A percentile compares a stretch with the other conserved stretches of the same genome.
Evolutionary conservation across 2,113 vertebrate genomes (phyloP).

Genomic region (Marcusenius ussheri): DNA sequence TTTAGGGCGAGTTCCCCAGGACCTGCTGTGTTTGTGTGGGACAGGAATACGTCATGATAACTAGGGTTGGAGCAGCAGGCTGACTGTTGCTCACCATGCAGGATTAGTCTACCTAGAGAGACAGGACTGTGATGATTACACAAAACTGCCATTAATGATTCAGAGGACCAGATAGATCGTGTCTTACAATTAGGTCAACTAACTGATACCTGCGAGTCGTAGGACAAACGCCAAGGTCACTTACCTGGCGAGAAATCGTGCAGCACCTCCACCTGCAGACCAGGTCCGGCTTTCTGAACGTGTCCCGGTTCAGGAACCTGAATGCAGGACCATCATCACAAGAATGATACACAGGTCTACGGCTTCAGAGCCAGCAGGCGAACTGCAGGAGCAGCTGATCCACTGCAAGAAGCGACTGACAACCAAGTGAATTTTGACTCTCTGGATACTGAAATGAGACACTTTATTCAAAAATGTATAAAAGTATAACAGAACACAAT

Average conservation of each 20-base stretch:
- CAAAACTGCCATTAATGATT: not conserved
- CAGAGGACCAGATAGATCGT: not conserved
- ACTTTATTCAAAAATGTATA: not conserved
- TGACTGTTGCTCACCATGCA: not conserved
- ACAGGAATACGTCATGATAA: not conserved
- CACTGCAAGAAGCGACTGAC: not conserved
- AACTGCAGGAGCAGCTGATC: not conserved
- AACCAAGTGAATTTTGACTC: not conserved
- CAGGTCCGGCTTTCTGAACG: constrained; percentile 35
- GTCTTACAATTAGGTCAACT: not conserved
- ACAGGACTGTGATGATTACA: not conserved
- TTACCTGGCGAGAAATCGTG: constrained; percentile 69
- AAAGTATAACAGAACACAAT: not conserved
- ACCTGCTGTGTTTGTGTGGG: constrained; percentile 49
- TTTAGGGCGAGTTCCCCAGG: constrained; percentile 61
- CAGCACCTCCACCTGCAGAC: constrained; percentile 60
- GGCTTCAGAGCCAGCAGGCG: not conserved
- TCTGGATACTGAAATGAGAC: not conserved
- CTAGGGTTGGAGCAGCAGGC: not conserved
- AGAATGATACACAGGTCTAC: not conserved
- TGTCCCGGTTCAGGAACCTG: not conserved
- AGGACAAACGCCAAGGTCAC: not conserved
- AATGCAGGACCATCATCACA: not conserved
- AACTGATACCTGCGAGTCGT: not conserved
- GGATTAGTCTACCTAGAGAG: not conserved